A percentile compares a stretch with the other conserved stretches of the same genome.
These are phyloP conservation scores for Agrenia bidenticulata DNA, from an alignment of 2,888 invertebrate genomes.

Conservation along the genomic window DNA sequence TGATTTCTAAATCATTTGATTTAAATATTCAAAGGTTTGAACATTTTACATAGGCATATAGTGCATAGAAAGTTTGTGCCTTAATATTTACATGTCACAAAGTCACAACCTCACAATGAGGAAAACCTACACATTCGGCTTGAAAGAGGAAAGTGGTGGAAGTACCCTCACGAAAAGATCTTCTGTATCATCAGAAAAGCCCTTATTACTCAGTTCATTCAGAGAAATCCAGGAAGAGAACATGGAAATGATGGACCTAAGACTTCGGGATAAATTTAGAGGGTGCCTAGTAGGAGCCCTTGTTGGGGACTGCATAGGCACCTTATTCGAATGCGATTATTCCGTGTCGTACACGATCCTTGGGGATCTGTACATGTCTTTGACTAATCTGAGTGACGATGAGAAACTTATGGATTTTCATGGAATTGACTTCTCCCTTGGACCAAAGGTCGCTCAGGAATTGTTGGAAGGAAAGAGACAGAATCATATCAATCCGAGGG, in stretches of 20 bases:
- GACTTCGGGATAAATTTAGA: slow-evolving; percentile 62
- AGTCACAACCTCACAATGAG: too few species aligned
- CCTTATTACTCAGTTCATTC: not conserved
- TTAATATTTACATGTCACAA: too few species aligned
- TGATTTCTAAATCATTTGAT: too few species aligned
- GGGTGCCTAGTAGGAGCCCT: slow-evolving; percentile 68
- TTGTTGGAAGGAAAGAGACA: slow-evolving; percentile 32
- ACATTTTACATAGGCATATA: too few species aligned
- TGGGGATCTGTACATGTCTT: slow-evolving; percentile 36
- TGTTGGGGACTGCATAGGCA: slow-evolving; percentile 70
- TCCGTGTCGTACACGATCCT: slow-evolving; percentile 60
- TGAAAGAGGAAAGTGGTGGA: too few species aligned
- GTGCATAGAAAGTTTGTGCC: too few species aligned
- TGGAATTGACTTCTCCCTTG: slow-evolving; percentile 32
- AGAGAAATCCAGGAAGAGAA: not conserved
- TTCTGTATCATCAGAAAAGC: not conserved
- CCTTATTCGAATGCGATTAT: slow-evolving; percentile 64
- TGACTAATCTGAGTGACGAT: slow-evolving; percentile 42
- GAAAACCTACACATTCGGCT: too few species aligned
- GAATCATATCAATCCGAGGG: slow-evolving; percentile 10
- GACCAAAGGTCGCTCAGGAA: slow-evolving; percentile 29
- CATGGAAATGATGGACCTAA: not conserved
- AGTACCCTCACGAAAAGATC: too few species aligned
- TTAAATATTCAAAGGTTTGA: too few species aligned
- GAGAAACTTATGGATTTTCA: slow-evolving; percentile 42